Base-by-base conservation (phyloP, 2,888 invertebrate genomes). In the Augochlorella aurata region DNA sequence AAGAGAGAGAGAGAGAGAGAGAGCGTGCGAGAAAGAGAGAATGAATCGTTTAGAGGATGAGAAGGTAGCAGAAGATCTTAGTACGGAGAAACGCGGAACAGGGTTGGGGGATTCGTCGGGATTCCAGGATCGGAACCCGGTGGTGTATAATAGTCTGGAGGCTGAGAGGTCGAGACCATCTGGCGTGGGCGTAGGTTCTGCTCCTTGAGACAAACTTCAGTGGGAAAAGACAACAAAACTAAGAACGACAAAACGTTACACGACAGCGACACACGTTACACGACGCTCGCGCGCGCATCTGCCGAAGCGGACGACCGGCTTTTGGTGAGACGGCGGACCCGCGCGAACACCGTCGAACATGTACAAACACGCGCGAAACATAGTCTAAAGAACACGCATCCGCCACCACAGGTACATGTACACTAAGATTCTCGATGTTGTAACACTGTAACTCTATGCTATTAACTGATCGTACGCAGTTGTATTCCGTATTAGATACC, bases 341-440 rank as follows among this genome's bases (percentile, higher is more conserved):
- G 38, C 38, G 38, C 38, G 38, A 38, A 38, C 38, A 38, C 38
- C 38, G 38, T 38, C 38, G 38, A 38, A 50, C 18, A 50, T 50
- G 50, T 50, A 50, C 50, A 50, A 50, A 50, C 7, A 16, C 63
- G 38, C 49, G 24, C 29, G 44, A 18, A 10, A 45, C 21, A 50
- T 54, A 69, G 18, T 38, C 38, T 38, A 38, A 50, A 74, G 80
- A 47, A 47, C 8, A 65, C 16, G 21, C 54, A 70, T 38, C 21
- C 24, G 38, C 10, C 21, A 45, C 54, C 67, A 74, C 47, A 68
- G 66, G 71, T 63, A 65, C 47, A 72, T 44, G 38, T 81, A 85
- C 83, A 81, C 86, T 91, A 92, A 92, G 90, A 91, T 91, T 93
- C 92, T 93, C 89, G 91, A 92, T 93, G 93, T 93, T 92, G 92